Conservation (phyloP, 2,888 invertebrate genomes). For the Aspidiotus rigidus region DNA sequence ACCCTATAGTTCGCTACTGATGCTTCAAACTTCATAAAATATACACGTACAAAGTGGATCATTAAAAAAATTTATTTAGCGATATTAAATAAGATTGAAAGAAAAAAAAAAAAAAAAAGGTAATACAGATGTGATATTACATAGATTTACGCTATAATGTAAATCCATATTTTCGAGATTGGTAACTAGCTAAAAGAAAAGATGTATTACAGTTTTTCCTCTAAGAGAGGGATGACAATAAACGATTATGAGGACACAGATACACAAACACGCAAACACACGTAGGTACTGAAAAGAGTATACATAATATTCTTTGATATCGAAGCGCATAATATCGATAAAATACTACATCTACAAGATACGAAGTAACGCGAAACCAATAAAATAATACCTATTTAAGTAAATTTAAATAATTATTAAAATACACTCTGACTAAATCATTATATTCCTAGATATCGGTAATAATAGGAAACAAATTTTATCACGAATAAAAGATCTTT, state of each 20-base stretch:
- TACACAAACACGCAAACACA: too few relatives aligned
- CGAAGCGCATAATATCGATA: too few relatives aligned
- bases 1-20: background rate
- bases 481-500: background rate
- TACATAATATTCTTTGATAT: too few relatives aligned
- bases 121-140: background rate
- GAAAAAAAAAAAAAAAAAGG: background rate
- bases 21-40: background rate
- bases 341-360: too few relatives aligned
- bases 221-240: background rate
- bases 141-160: background rate
- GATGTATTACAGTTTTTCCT: too few relatives aligned
- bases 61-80: constrained; percentile 3
- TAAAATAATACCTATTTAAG: too few relatives aligned
- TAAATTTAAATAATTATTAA: too few relatives aligned
- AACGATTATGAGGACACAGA: background rate
- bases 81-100: background rate
- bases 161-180: background rate
- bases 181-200: background rate
- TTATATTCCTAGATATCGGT: too few relatives aligned
- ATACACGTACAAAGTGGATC: background rate
- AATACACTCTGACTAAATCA: too few relatives aligned
- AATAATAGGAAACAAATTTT: background rate
- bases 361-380: too few relatives aligned
- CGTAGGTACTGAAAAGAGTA: too few relatives aligned